Percentiles rank a stretch among this genome's conserved stretches.
phyloP scores from a whole-genome alignment of 30 jellyfish, hydroid and myxozoan genomes.

The Hydractinia echinata region DNA sequence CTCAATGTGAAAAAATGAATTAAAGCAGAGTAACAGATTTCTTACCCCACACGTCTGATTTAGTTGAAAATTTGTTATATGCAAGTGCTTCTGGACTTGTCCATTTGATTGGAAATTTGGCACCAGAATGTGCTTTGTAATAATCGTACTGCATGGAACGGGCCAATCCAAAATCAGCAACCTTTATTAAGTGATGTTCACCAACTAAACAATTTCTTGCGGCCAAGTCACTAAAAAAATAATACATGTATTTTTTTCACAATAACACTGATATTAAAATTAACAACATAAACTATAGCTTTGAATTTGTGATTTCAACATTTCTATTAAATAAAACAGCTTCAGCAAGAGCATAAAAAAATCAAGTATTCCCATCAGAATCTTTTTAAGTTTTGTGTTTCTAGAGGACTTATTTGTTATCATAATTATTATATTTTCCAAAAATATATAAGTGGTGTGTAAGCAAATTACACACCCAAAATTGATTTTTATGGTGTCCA shows the following conservation, averaged over 20 bases:
- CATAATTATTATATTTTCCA: no score
- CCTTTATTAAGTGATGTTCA: constrained; percentile 81
- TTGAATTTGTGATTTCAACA: neutral
- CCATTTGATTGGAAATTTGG: constrained; percentile 97
- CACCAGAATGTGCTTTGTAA: constrained; percentile 95
- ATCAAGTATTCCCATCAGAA: no score
- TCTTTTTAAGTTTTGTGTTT: no score
- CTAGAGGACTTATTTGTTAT: no score
- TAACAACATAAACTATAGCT: neutral
- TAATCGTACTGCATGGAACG: constrained; percentile 76
- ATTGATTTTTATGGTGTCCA: no score
- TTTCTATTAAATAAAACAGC: neutral
- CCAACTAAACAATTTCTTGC: constrained; percentile 96
- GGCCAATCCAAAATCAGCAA: constrained; percentile 95
- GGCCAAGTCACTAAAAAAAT: constrained; percentile 76
- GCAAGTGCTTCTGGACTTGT: constrained; percentile 97
- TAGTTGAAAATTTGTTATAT: constrained; percentile 79
- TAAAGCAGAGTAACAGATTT: neutral
- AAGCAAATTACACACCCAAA: no score
- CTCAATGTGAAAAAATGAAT: no score
- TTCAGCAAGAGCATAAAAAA: no score
- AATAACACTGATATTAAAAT: neutral
- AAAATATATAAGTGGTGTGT: no score
- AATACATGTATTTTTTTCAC: neutral
- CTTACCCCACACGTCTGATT: constrained; percentile 98